Conservation (phyloP, 2,888 invertebrate species). For the Himalopsyche japonica region DNA sequence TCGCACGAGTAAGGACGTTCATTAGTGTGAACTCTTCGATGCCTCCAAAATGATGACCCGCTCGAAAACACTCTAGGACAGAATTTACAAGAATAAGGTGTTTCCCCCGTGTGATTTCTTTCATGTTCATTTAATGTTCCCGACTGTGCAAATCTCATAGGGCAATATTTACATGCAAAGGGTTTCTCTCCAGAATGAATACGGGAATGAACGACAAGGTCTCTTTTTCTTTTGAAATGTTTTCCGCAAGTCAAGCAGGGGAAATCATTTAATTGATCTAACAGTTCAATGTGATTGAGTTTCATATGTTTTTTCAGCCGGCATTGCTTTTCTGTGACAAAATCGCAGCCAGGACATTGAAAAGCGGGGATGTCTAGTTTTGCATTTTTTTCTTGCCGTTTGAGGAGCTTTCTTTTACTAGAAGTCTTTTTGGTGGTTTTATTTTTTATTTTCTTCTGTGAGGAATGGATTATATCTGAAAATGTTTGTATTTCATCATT, state of each 20-base stretch:
- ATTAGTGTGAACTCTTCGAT: constrained; percentile 52
- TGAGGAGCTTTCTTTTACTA: not conserved
- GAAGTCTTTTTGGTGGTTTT: not conserved
- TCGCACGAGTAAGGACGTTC: constrained; percentile 61
- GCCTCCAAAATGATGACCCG: constrained; percentile 49
- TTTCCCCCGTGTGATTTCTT: constrained; percentile 42
- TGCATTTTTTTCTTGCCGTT: not conserved
- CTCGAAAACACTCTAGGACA: constrained; percentile 50
- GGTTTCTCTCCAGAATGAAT: constrained; percentile 55
- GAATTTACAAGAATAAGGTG: constrained; percentile 19
- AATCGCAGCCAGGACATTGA: not conserved
- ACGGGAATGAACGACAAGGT: constrained; percentile 50
- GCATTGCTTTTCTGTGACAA: not conserved
- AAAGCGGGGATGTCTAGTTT: not conserved
- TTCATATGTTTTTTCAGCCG: constrained; percentile 8
- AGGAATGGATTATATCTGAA: not conserved
- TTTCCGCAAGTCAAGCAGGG: constrained; percentile 50
- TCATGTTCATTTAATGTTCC: constrained; percentile 18
- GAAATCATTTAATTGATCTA: constrained; percentile 44
- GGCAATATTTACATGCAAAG: constrained; percentile 47
- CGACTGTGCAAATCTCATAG: constrained; percentile 14
- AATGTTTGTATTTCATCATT: not conserved
- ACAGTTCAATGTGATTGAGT: not conserved
- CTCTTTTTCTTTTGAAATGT: constrained; percentile 47
- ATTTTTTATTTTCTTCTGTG: not conserved